Conservation (phyloP, 2,888 invertebrate species). For the Noctuana brunneofusca region DNA sequence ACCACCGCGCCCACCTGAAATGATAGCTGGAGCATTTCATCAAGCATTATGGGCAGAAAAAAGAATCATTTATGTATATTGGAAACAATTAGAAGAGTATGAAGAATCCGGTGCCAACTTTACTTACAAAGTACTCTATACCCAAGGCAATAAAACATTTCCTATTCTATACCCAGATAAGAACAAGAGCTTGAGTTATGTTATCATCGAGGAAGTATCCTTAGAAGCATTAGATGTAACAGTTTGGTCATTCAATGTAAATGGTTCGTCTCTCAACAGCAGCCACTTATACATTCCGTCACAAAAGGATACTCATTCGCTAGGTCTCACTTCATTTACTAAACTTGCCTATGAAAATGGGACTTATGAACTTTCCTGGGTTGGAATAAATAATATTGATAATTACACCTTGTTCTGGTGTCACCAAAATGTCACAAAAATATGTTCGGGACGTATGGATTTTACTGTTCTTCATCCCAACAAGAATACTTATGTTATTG, state of each 20-base stretch:
- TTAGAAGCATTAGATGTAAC: constrained; percentile 72
- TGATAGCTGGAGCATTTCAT: constrained; percentile 89
- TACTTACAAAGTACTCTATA: constrained; percentile 84
- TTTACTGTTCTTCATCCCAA: constrained; percentile 63
- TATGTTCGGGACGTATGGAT: constrained; percentile 82
- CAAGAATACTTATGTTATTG: constrained; percentile 81
- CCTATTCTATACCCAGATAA: constrained; percentile 69
- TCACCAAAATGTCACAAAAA: constrained; percentile 67
- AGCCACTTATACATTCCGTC: constrained; percentile 85
- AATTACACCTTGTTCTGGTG: constrained; percentile 94
- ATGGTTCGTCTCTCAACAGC: constrained; percentile 81
- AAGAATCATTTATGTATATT: constrained; percentile 88
- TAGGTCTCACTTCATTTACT: constrained; percentile 83
- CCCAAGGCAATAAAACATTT: constrained; percentile 55
- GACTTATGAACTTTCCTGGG: constrained; percentile 83
- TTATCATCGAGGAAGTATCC: constrained; percentile 80
- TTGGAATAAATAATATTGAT: constrained; percentile 78
- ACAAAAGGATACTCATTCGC: constrained; percentile 66
- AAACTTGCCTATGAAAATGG: constrained; percentile 89
- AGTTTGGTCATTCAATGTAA: constrained; percentile 84
- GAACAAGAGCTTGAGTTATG: constrained; percentile 83
- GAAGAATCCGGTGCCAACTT: constrained; percentile 90
- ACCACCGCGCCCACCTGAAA: constrained; percentile 87
- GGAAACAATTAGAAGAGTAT: constrained; percentile 88
- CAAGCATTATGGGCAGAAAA: constrained; percentile 77